A percentile compares a stretch with the other conserved stretches of the same genome.
These are phyloP conservation scores for Myrmecophaga tridactyla DNA, from an alignment of 2,113 vertebrate genomes.

Conservation along the genomic window DNA sequence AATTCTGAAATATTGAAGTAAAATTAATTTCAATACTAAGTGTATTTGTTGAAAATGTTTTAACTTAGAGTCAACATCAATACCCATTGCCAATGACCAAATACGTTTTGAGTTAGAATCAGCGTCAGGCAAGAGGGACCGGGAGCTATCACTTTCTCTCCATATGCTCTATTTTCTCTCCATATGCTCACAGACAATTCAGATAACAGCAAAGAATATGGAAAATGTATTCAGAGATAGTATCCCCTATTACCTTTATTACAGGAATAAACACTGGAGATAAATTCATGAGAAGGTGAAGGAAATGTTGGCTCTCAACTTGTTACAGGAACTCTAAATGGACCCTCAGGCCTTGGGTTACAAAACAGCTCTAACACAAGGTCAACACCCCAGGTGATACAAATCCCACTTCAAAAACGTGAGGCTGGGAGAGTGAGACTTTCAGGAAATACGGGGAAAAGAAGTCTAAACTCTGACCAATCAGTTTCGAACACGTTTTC, in stretches of 20 bases:
- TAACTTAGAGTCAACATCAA: not conserved
- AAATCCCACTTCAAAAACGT: too few species aligned
- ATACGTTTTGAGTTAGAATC: not conserved
- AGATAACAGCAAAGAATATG: not conserved
- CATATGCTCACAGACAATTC: not conserved
- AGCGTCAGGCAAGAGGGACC: not conserved
- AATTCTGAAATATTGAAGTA: not conserved
- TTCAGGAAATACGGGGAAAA: too few species aligned
- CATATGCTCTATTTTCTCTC: not conserved
- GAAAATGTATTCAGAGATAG: not conserved
- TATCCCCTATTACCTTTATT: not conserved
- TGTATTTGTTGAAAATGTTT: not conserved
- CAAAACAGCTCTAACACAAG: too few species aligned
- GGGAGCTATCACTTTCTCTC: not conserved
- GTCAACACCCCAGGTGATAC: too few species aligned
- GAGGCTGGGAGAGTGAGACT: too few species aligned
- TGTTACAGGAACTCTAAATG: not conserved
- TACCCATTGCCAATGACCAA: not conserved
- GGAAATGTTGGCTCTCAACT: not conserved
- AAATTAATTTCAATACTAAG: not conserved
- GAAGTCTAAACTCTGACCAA: too few species aligned
- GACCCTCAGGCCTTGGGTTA: too few species aligned
- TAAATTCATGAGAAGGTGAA: not conserved
- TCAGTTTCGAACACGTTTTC: too few species aligned
- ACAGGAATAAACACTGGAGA: not conserved